phyloP scores from a whole-genome alignment of 2,797 vertebrate genomes.

The Dallia pectoralis region DNA sequence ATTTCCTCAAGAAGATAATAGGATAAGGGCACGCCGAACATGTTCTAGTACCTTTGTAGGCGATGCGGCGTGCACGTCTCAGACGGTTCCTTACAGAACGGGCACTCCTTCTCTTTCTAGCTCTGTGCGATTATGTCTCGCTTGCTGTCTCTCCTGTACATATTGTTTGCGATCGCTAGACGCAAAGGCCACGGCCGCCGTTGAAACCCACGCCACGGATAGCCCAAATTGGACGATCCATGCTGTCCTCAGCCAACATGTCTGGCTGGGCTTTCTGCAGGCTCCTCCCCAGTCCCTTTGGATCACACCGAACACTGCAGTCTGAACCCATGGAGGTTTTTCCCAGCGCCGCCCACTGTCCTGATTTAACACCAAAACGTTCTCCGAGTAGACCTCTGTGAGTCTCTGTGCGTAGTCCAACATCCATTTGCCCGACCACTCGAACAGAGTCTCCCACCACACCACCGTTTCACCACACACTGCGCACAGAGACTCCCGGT shows the following conservation, averaged over 20 bases:
- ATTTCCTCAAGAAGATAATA: too few species aligned
- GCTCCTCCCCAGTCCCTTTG: constrained; percentile 30
- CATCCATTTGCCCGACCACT: too few species aligned
- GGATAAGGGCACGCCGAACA: too few species aligned
- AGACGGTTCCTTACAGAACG: not conserved
- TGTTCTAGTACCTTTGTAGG: not conserved
- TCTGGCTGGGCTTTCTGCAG: constrained; percentile 29
- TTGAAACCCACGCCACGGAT: not conserved
- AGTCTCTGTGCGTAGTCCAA: too few species aligned
- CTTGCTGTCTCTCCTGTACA: not conserved
- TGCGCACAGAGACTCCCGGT: too few species aligned
- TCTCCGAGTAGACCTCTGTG: too few species aligned
- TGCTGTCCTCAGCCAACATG: constrained; percentile 15
- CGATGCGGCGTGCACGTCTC: not conserved
- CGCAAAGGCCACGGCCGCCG: not conserved
- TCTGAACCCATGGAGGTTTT: not conserved
- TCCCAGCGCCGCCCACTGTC: not conserved
- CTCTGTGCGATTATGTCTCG: not conserved
- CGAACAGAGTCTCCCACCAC: too few species aligned
- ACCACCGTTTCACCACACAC: too few species aligned
- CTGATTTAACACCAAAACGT: not conserved
- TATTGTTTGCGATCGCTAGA: not conserved
- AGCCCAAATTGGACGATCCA: constrained; percentile 38
- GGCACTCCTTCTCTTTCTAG: not conserved
- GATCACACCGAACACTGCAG: not conserved